These are phyloP conservation scores for Diplolepis rosae DNA, from an alignment of 2,888 invertebrate genomes.

Conservation along the genomic window DNA sequence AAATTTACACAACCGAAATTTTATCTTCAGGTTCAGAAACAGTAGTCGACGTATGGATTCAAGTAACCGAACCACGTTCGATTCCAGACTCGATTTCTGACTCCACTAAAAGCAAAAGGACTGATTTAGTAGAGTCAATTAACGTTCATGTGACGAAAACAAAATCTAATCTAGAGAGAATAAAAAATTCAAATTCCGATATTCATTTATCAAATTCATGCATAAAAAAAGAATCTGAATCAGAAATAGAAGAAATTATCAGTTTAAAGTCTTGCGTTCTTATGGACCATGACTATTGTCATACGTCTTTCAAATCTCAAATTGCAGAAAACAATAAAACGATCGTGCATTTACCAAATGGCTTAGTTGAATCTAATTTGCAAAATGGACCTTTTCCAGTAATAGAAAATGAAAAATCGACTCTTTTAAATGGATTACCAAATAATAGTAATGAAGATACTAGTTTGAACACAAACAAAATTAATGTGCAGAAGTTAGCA, in stretches of 20 bases:
- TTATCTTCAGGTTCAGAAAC: constrained; percentile 84
- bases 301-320: background rate
- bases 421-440: constrained; percentile 30
- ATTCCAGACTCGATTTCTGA: constrained; percentile 10
- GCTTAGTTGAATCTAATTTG: background rate
- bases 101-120: constrained; percentile 30
- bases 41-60: constrained; percentile 81
- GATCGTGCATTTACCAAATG: constrained; percentile 41
- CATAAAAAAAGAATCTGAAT: background rate
- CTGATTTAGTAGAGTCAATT: background rate
- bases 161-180: background rate
- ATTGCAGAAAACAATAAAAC: constrained; percentile 44
- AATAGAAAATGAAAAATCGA: background rate
- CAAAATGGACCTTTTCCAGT: background rate
- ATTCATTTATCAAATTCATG: background rate
- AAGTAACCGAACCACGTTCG: constrained; percentile 25
- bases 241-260: background rate
- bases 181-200: background rate
- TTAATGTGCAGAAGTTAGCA: constrained; percentile 38
- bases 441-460: constrained; percentile 33
- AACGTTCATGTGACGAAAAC: background rate
- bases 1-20: background rate
- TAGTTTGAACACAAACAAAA: constrained; percentile 30
- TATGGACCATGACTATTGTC: constrained; percentile 13
- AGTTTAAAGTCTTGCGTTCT: background rate